Percentiles rank a stretch among this genome's conserved stretches.
Evolutionary conservation across 2,797 vertebrate genomes (phyloP).

Genomic region (Acipenser transmontanus): DNA sequence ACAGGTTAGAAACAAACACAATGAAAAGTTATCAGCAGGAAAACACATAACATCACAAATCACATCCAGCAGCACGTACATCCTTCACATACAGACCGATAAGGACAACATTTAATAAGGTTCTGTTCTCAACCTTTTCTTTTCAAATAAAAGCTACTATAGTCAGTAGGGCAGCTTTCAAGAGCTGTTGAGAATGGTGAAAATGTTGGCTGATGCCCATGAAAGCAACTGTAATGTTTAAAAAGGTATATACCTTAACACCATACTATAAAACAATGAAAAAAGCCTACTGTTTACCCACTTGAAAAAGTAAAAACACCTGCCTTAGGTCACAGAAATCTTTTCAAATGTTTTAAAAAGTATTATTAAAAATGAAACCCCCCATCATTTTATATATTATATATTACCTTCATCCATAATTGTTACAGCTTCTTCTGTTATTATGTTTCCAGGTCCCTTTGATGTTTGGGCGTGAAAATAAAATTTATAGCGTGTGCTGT

Average conservation of each 20-base stretch:
- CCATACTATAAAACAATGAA: background rate
- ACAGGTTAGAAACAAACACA: background rate
- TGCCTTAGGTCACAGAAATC: background rate
- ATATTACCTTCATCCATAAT: constrained; percentile 89
- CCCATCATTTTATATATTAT: constrained; percentile 17
- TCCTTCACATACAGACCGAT: too few relatives aligned
- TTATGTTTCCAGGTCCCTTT: constrained; percentile 73
- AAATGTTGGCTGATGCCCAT: too few relatives aligned
- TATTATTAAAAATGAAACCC: background rate
- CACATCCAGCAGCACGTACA: background rate
- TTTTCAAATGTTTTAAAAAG: background rate
- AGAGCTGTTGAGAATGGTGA: too few relatives aligned
- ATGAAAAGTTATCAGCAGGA: background rate
- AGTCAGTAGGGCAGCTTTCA: too few relatives aligned
- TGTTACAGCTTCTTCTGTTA: constrained; percentile 81
- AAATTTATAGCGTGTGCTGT: constrained; percentile 95
- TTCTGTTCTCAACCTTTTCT: too few relatives aligned
- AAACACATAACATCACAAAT: constrained; percentile 1
- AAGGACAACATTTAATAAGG: too few relatives aligned
- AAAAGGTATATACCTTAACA: background rate
- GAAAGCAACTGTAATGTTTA: too few relatives aligned
- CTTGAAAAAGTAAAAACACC: background rate
- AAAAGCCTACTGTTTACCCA: background rate
- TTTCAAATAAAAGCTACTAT: too few relatives aligned
- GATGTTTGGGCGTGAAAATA: constrained; percentile 84